Evolutionary conservation across 2,797 vertebrate genomes (phyloP).

Genomic region (Ateles fusciceps): DNA sequence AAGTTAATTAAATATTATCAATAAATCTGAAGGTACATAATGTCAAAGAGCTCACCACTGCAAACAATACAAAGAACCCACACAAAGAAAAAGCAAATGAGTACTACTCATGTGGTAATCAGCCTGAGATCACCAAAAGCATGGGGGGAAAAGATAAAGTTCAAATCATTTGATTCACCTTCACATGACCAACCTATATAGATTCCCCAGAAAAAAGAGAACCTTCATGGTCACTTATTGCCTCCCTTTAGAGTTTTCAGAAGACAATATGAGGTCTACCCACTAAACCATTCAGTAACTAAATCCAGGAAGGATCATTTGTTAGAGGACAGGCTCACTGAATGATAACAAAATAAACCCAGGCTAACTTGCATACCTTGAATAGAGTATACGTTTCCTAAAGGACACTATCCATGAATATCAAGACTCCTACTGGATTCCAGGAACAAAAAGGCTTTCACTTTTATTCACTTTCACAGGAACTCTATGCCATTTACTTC

Average conservation of each 20-base stretch:
- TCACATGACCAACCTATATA: background rate
- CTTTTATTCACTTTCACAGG: slow-evolving; percentile 35
- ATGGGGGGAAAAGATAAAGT: background rate
- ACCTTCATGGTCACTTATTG: background rate
- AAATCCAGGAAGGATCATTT: background rate
- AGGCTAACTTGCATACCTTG: background rate
- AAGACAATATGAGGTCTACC: background rate
- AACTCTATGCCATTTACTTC: background rate
- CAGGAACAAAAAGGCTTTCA: slow-evolving; percentile 38
- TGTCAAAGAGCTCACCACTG: background rate
- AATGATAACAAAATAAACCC: background rate
- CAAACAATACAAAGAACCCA: slow-evolving; percentile 1
- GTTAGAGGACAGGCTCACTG: background rate
- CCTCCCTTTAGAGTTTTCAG: background rate
- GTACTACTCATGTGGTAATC: background rate
- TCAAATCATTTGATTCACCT: background rate
- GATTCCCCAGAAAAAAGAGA: background rate
- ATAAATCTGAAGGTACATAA: background rate
- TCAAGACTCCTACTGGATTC: background rate
- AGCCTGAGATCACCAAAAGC: background rate
- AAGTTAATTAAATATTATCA: background rate
- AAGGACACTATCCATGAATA: background rate
- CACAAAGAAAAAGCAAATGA: background rate
- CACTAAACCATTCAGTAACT: background rate
- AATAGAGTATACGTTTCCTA: background rate